Conservation (phyloP, 2,888 invertebrate species). For the Imbricaverruca yamaguchii region DNA sequence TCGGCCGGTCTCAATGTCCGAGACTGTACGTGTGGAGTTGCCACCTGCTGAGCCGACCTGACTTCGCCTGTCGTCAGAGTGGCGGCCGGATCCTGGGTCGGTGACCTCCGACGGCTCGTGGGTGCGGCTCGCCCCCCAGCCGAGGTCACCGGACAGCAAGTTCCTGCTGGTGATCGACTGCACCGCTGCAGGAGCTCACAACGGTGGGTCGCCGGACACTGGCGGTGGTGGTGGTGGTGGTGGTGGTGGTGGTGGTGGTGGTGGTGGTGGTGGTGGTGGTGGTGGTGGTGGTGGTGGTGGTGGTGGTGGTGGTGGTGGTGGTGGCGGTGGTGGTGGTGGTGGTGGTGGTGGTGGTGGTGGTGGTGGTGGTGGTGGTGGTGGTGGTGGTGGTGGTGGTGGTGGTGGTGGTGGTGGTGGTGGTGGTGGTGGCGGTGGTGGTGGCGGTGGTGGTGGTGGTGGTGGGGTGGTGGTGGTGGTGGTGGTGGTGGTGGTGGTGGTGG, state of each 20-base stretch:
- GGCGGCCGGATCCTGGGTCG: too few species aligned
- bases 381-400: conserved; percentile 22
- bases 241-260: conserved; percentile 22
- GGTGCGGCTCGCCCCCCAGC: too few species aligned
- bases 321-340: conserved; percentile 18
- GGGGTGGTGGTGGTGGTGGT: conserved; percentile 18
- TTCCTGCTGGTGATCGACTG: too few species aligned
- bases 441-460: conserved; percentile 22
- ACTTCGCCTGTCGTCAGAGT: too few species aligned
- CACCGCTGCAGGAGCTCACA: too few species aligned
- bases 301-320: conserved; percentile 22
- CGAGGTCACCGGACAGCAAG: too few species aligned
- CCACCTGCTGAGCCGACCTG: too few species aligned
- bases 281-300: conserved; percentile 23
- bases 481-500: conserved; percentile 23
- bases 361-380: conserved; percentile 15
- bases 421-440: conserved; percentile 23
- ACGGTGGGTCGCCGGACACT: too few species aligned
- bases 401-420: conserved; percentile 22
- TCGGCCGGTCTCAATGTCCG: too few species aligned
- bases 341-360: conserved; percentile 23
- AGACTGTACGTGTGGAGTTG: too few species aligned
- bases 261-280: conserved; percentile 19
- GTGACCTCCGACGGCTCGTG: too few species aligned
- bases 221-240: conserved; percentile 18